Base-by-base conservation (phyloP, 2,113 vertebrate genomes). In the Neodon shergylaensis region DNA sequence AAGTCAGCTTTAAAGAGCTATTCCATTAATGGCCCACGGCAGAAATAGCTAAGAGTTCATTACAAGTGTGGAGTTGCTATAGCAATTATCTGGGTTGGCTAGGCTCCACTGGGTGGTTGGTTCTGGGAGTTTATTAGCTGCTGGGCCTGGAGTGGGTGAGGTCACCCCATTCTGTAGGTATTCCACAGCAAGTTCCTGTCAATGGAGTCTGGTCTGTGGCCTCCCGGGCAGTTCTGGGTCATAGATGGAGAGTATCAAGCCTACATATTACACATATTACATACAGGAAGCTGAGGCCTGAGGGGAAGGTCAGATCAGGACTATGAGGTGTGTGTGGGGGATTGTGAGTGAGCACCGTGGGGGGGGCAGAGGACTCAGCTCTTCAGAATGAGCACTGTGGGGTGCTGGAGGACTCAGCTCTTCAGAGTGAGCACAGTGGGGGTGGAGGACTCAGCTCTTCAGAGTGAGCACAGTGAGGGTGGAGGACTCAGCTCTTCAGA, bases 21-120 rank as follows among this genome's bases (percentile, higher is more conserved):
- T 94, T 97, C 76, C 96, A 95, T 97, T 97, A 97, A 96, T 91
- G 97, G 97, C 47, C 95, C 90, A 86, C 49, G 42, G 94, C 96
- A 96, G 95, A 97, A 97, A 96, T 96, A 97, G 96, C 95, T 90
- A 91, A 86, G 96, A 85, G 97, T 96, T 98, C 94, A 97, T 97
- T 97, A 97, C 93, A 96, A 91, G 92, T 95, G 96, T 97, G 88
- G 95, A 95, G 96, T 97, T 97, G 91, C 97, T 94, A 96, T 96
- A 94, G 96, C 96, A 97, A 97, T 97, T 97, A 98, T 98, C 97
- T 95, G 90, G 90, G 92, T 86, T 10, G 54, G 91, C 93, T 76
- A 87, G 91, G 73, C 84, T 91, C 68, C 54, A 81, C 89, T 7
- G 1, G 83, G 88, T 82, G 90, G 92, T 89, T 92, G 74, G 91